These are phyloP conservation scores for Denticeps clupeoides DNA, from an alignment of 2,797 vertebrate species.

Conservation along the genomic window DNA sequence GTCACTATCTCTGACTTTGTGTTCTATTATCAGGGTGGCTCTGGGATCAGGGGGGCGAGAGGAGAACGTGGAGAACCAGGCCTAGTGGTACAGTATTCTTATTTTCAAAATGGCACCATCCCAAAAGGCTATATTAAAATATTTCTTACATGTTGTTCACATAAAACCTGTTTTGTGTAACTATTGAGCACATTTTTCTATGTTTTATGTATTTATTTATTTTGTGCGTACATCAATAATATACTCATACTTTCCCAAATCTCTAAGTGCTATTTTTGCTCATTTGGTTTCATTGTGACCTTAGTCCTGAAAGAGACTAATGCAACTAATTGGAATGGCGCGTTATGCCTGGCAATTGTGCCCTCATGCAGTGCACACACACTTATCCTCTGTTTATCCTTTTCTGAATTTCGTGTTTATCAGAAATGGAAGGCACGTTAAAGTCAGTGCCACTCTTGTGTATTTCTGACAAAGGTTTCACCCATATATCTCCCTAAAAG, in stretches of 20 bases:
- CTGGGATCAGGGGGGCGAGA: slow-evolving; percentile 81
- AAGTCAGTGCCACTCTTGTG: not conserved
- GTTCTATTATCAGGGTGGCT: slow-evolving; percentile 66
- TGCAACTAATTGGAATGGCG: not conserved
- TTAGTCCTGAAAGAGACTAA: not conserved
- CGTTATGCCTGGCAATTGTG: not conserved
- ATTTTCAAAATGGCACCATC: too few relatives aligned
- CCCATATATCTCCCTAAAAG: too few relatives aligned
- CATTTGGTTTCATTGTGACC: too few relatives aligned
- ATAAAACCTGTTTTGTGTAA: too few relatives aligned
- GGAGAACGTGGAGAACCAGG: slow-evolving; percentile 81
- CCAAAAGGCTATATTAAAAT: too few relatives aligned
- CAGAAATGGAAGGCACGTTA: not conserved
- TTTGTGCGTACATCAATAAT: too few relatives aligned
- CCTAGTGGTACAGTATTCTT: slow-evolving; percentile 55
- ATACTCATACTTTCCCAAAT: too few relatives aligned
- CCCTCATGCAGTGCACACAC: not conserved
- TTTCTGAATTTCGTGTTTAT: not conserved
- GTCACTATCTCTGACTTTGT: not conserved
- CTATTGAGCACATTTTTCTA: too few relatives aligned
- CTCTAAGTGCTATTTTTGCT: too few relatives aligned
- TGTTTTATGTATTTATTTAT: too few relatives aligned
- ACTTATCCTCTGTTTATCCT: not conserved
- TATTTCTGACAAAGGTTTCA: not conserved
- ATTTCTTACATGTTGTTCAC: too few relatives aligned